Conservation (phyloP, 2,113 vertebrate genomes). For the Collichthys lucidus region DNA sequence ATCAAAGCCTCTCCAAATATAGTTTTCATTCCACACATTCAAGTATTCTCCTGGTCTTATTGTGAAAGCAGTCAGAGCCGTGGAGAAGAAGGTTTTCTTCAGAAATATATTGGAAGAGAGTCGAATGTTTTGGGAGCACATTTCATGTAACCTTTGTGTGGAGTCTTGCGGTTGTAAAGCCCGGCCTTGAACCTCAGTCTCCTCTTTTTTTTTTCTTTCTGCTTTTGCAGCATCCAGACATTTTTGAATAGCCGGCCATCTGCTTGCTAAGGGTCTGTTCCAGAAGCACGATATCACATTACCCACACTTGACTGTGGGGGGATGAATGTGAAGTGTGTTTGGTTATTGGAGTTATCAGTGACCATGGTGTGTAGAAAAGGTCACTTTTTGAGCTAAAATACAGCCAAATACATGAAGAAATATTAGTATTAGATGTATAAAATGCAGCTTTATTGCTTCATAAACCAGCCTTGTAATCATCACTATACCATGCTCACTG, state of each 20-base stretch:
- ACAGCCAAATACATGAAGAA: background rate
- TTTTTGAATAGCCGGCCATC: conserved; percentile 75
- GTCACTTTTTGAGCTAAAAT: background rate
- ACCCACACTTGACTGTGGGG: conserved; percentile 58
- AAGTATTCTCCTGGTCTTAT: background rate
- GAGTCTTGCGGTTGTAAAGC: conserved; percentile 24
- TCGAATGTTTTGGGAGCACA: conserved; percentile 7
- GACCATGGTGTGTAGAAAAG: background rate
- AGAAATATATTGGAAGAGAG: background rate
- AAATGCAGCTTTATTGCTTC: background rate
- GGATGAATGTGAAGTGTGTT: conserved; percentile 45
- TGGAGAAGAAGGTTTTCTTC: background rate
- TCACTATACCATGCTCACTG: too few species aligned
- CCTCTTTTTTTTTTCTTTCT: conserved; percentile 20
- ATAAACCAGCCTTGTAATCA: too few species aligned
- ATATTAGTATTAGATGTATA: background rate
- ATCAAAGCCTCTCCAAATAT: background rate
- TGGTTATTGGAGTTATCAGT: conserved; percentile 35
- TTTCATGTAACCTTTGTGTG: conserved; percentile 2
- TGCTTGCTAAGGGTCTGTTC: conserved; percentile 63
- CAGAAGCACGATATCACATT: conserved; percentile 68
- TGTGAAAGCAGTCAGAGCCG: background rate
- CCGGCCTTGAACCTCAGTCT: conserved; percentile 26
- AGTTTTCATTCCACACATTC: background rate
- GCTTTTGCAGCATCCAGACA: conserved; percentile 46